These are phyloP conservation scores for Penelope pileata DNA, from an alignment of 2,113 vertebrate species.

Conservation along the genomic window DNA sequence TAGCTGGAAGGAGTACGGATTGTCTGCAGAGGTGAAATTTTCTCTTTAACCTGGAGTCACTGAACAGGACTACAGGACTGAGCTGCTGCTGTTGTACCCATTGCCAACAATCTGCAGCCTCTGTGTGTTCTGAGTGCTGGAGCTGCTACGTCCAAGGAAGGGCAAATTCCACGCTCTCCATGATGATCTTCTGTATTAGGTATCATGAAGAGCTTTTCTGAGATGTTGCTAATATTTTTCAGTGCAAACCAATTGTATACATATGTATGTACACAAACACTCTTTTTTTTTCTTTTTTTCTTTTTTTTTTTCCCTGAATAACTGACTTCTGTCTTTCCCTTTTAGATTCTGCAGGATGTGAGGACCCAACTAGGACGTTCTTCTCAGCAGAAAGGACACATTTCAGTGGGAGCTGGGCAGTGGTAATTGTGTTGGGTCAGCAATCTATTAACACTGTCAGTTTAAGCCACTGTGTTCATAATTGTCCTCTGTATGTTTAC, in stretches of 20 bases:
- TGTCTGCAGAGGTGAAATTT: background rate
- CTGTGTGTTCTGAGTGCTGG: background rate
- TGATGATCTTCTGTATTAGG: background rate
- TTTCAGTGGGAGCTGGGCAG: slow-evolving; percentile 16
- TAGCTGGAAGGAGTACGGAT: background rate
- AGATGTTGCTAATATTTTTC: background rate
- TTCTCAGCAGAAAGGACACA: slow-evolving; percentile 31
- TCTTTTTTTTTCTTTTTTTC: background rate
- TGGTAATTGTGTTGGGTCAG: slow-evolving; percentile 10
- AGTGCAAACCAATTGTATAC: background rate
- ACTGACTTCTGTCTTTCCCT: background rate
- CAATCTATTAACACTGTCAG: background rate
- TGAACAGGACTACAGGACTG: background rate
- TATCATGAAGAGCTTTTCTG: background rate
- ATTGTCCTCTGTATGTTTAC: slow-evolving; percentile 37
- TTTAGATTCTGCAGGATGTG: background rate
- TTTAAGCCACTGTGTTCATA: background rate
- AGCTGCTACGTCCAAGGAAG: background rate
- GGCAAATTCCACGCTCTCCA: background rate
- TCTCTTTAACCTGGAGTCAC: background rate
- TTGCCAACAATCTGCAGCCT: background rate
- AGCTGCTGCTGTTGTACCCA: background rate
- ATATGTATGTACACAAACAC: background rate
- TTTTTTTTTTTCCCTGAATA: too few species aligned
- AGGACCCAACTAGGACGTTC: background rate